phyloP scores from a whole-genome alignment of 1,140 invertebrate genomes.

The Drosophila lini region DNA sequence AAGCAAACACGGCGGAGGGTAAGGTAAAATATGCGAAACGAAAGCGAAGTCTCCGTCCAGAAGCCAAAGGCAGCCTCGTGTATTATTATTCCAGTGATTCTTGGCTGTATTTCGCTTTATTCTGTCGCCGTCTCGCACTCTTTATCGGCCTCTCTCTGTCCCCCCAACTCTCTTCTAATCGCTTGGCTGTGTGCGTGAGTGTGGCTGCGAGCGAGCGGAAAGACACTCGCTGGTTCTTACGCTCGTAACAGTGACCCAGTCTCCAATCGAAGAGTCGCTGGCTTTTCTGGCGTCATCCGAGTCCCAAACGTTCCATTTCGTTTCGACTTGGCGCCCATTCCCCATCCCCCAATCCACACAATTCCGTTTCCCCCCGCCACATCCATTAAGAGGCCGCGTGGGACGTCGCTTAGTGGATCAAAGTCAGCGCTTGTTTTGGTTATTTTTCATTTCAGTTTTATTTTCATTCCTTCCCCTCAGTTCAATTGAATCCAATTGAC shows the following conservation, averaged over 20 bases:
- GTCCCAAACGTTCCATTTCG: conserved; percentile 60
- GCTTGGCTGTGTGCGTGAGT: conserved; percentile 15
- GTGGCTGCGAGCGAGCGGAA: conserved; percentile 28
- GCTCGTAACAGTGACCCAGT: conserved; percentile 79
- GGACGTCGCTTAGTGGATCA: conserved; percentile 47
- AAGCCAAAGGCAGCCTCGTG: conserved; percentile 48
- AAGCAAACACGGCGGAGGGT: conserved; percentile 41
- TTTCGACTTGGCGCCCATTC: conserved; percentile 55
- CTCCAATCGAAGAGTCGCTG: conserved; percentile 29
- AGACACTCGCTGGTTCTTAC: conserved; percentile 56
- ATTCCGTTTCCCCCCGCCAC: conserved; percentile 1
- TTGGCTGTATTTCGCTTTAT: conserved; percentile 32
- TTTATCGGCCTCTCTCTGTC: conserved; percentile 15
- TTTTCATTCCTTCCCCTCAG: conserved; percentile 44
- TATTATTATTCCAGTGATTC: conserved; percentile 56
- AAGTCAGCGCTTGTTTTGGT: conserved; percentile 40
- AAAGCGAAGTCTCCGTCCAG: conserved; percentile 70
- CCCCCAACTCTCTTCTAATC: conserved; percentile 58
- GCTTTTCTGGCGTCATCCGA: conserved; percentile 45
- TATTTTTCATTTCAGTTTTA: conserved; percentile 12
- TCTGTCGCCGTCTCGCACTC: conserved; percentile 39
- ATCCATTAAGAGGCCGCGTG: conserved; percentile 14
- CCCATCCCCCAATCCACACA: not conserved
- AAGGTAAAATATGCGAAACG: conserved; percentile 74
- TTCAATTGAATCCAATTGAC: conserved; percentile 77